Conservation (phyloP, 2,888 invertebrate species). For the Byasa hedistus region DNA sequence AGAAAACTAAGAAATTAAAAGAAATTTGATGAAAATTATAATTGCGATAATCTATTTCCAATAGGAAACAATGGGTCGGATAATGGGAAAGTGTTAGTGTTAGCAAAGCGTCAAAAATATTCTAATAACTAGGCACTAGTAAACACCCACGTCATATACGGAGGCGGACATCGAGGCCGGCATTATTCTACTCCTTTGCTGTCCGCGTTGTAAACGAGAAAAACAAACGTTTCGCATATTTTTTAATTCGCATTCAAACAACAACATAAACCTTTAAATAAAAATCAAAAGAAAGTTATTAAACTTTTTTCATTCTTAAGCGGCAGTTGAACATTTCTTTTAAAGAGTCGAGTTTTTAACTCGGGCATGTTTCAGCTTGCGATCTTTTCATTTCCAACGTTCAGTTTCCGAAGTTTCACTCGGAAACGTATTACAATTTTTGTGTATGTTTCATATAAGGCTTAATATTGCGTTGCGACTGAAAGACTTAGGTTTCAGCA, state of each 20-base stretch:
- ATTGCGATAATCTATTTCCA: too few species aligned
- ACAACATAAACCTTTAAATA: too few species aligned
- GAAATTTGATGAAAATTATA: too few species aligned
- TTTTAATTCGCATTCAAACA: neutral
- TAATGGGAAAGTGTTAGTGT: too few species aligned
- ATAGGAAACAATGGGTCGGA: too few species aligned
- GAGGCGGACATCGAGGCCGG: too few species aligned
- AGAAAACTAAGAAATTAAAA: too few species aligned
- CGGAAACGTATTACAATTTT: slow-evolving; percentile 2
- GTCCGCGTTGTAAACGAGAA: neutral
- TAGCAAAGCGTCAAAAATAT: too few species aligned
- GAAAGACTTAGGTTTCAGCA: neutral
- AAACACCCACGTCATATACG: too few species aligned
- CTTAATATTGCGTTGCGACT: neutral
- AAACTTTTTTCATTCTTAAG: slow-evolving; percentile 6
- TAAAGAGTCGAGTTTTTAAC: neutral
- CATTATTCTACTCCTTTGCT: too few species aligned
- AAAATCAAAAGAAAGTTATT: too few species aligned
- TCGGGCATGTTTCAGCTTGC: neutral
- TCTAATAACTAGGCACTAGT: too few species aligned
- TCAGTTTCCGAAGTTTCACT: slow-evolving; percentile 1
- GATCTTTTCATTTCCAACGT: slow-evolving; percentile 12
- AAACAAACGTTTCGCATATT: neutral
- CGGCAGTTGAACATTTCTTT: slow-evolving; percentile 4
- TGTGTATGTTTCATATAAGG: neutral